Evolutionary conservation across 1,140 invertebrate genomes (phyloP).

Genomic region (Pogonomyrmex barbatus): DNA sequence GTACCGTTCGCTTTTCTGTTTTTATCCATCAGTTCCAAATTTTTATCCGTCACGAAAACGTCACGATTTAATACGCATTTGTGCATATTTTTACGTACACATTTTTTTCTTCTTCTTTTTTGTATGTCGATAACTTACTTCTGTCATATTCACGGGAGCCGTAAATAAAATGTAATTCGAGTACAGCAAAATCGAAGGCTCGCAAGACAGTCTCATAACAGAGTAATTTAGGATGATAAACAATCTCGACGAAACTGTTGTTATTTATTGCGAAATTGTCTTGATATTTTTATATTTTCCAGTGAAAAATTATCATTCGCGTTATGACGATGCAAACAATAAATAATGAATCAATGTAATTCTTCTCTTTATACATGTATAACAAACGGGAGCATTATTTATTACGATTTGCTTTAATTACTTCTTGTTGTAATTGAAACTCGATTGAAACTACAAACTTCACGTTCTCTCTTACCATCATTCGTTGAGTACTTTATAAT

Average conservation of each 20-base stretch:
- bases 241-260: background rate
- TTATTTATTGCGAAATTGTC: background rate
- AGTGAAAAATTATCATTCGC: background rate
- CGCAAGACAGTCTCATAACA: background rate
- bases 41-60: background rate
- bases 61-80: background rate
- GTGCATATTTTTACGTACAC: background rate
- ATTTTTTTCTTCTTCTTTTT: constrained; percentile 1
- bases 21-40: background rate
- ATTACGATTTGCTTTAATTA: background rate
- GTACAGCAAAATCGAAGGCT: background rate
- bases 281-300: background rate
- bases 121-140: background rate
- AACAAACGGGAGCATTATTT: background rate
- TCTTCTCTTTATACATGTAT: background rate
- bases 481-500: constrained; percentile 9
- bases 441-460: background rate
- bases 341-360: background rate
- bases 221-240: background rate
- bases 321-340: background rate
- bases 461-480: background rate
- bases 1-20: background rate
- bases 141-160: background rate
- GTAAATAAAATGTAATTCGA: background rate
- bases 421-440: background rate